Conservation (phyloP, 2,888 invertebrate species). For the Itoplectis maculator region DNA sequence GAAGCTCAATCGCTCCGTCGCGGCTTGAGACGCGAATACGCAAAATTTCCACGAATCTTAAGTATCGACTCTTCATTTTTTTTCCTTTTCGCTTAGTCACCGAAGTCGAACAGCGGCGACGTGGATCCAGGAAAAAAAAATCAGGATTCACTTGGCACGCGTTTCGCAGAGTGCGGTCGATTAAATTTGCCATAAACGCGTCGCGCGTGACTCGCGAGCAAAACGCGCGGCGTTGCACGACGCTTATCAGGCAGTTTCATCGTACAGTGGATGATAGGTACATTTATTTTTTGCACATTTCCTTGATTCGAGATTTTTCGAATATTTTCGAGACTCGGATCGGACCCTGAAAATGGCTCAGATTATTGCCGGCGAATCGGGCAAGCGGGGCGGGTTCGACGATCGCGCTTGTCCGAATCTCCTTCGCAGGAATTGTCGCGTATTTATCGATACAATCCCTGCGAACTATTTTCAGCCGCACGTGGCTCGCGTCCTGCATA, state of each 20-base stretch:
- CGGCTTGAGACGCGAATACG: background rate
- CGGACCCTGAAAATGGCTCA: conserved; percentile 4
- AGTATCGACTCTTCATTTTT: background rate
- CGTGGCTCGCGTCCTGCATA: conserved; percentile 13
- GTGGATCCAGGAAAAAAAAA: background rate
- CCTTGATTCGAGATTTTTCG: background rate
- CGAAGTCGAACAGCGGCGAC: background rate
- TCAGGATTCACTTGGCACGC: background rate
- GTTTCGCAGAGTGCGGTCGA: conserved; percentile 12
- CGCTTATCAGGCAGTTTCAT: background rate
- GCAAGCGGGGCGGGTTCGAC: background rate
- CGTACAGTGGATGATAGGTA: background rate
- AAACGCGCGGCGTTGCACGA: conserved; percentile 1
- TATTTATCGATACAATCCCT: conserved; percentile 42
- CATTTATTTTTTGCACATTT: too few species aligned
- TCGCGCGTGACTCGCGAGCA: conserved; percentile 27
- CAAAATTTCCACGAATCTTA: background rate
- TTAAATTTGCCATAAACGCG: conserved; percentile 31
- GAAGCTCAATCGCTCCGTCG: background rate
- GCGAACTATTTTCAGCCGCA: conserved; percentile 16
- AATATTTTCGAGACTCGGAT: background rate
- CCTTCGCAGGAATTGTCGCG: background rate
- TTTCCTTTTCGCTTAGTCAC: background rate
- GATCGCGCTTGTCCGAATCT: background rate
- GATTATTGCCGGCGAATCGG: background rate